Base-by-base conservation (phyloP, 2,797 vertebrate species). In the Gobionotothen gibberifrons region DNA sequence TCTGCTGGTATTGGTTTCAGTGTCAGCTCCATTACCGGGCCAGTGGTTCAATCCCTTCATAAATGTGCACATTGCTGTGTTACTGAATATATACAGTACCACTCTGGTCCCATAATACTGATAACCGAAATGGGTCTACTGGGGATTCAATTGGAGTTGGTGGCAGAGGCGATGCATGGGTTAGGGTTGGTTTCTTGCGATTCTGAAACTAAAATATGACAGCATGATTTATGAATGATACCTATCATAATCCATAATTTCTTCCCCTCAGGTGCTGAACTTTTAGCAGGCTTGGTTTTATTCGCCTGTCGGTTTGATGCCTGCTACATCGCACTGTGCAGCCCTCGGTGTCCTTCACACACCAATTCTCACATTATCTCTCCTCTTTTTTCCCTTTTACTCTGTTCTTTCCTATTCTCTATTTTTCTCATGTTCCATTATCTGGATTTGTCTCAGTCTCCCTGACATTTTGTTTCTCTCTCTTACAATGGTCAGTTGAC, bases 141-240 rank as follows among this genome's bases (percentile, higher is more conserved):
- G 43, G 17, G 64, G 63, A 67, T 74, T 79, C 17, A 57, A 47
- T 71, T 74, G n/a, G 36, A 72, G 46, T 49, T 2, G 43, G 17
- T 59, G 21, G 14, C 29, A 39, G 55, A 55, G 26, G 13, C 1
- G 0, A 40, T 32, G 21, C 46, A 17, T 32, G 32, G 22, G 26
- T 40, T n/a, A 21, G 22, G 9, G 15, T 51, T 54, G 14, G 1
- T 60, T 78, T 53, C 55, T 72, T 69, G 47, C 53, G 57, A 72
- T 76, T 85, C 68, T 77, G 65, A 82, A 72, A 65, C 65, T 59
- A 55, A 81, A 82, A 83, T 83, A 46, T 75, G 77, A 78, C 82
- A 80, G 60, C 42, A 55, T 88, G 84, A 90, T 88, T 83, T 87
- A 85, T 86, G 85, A 91, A 87, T 81, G 85, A 86, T 85, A 80